Conservation (phyloP, 92 coral and sea anemone genomes). For the Umimayanthus chanpuru region DNA sequence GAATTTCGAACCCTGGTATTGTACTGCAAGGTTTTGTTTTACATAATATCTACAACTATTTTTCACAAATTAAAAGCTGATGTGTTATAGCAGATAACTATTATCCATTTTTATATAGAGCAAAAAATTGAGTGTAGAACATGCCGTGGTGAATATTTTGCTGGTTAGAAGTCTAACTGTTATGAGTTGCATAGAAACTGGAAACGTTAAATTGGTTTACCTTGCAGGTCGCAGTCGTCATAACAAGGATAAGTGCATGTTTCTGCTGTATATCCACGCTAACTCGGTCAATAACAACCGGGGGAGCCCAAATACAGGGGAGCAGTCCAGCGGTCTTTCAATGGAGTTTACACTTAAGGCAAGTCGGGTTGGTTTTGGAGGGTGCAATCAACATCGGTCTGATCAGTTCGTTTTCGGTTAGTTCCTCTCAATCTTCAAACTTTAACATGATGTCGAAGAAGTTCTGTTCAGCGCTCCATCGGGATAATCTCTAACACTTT, state of each 20-base stretch:
- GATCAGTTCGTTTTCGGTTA: neutral
- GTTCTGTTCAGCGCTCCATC: no score
- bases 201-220: neutral
- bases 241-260: constrained; percentile 97
- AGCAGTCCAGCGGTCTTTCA: constrained; percentile 73
- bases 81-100: no score
- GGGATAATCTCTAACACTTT: no score
- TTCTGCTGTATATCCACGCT: constrained; percentile 85
- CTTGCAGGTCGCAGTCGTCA: constrained; percentile 72
- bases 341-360: constrained; percentile 95
- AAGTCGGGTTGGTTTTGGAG: neutral
- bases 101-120: no score
- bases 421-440: neutral
- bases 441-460: neutral
- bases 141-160: no score
- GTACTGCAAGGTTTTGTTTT: neutral
- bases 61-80: neutral
- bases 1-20: no score
- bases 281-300: constrained; percentile 93
- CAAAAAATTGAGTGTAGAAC: no score
- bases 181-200: neutral
- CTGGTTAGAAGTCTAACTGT: neutral
- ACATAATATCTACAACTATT: no score
- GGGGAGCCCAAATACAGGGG: constrained; percentile 61
- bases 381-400: neutral